Percentiles rank a stretch among this genome's conserved stretches.
phyloP scores from a whole-genome alignment of 2,888 invertebrate species.

The Orchestes rusci region DNA sequence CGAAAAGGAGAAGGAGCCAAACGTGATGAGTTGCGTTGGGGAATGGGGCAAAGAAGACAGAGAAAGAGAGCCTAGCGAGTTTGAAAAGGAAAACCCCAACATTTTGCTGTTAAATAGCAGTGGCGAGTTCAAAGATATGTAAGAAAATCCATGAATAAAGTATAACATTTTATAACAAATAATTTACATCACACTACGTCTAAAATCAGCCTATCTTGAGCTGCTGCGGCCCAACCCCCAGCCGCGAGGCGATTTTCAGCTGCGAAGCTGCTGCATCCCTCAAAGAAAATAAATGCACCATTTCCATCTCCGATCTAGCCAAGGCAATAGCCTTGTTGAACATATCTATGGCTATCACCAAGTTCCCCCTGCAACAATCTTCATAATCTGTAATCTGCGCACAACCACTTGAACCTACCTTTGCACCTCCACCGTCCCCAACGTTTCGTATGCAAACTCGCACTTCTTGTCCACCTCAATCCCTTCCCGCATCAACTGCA shows the following conservation, averaged over 20 bases:
- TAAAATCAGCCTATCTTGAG: too few species aligned
- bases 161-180: too few species aligned
- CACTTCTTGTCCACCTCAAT: conserved; percentile 85
- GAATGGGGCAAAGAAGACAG: conserved; percentile 69
- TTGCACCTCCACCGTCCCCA: conserved; percentile 93
- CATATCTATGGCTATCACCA: conserved; percentile 71
- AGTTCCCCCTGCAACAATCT: conserved; percentile 68
- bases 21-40: conserved; percentile 66
- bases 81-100: conserved; percentile 73
- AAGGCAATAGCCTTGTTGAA: conserved; percentile 84
- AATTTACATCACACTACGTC: conserved; percentile 10
- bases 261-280: conserved; percentile 88
- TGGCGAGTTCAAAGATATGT: conserved; percentile 72
- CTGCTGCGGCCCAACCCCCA: conserved; percentile 48
- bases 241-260: conserved; percentile 68
- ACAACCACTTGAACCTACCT: conserved; percentile 46
- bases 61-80: conserved; percentile 64
- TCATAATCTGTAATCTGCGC: too few species aligned
- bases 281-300: conserved; percentile 84
- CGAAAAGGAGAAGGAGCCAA: conserved; percentile 58
- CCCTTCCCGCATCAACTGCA: conserved; percentile 70
- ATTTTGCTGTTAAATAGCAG: conserved; percentile 67
- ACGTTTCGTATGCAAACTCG: conserved; percentile 90
- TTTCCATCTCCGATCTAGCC: conserved; percentile 80
- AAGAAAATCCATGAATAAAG: conserved; percentile 15